These are phyloP conservation scores for Synanthedon vespiformis DNA, from an alignment of 2,888 invertebrate genomes.

Conservation along the genomic window DNA sequence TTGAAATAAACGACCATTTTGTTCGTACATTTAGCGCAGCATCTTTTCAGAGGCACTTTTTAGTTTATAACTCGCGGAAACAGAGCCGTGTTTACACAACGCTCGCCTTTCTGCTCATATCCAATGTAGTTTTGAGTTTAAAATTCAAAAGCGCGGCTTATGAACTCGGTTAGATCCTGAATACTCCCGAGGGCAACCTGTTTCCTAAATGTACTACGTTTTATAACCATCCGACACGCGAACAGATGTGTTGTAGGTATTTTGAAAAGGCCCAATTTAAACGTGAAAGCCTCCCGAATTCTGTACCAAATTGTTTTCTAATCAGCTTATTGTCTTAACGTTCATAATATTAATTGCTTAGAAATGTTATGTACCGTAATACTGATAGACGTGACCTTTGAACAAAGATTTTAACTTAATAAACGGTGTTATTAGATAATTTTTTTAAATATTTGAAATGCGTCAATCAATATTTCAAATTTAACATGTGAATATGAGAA, in stretches of 20 bases:
- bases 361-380: neutral
- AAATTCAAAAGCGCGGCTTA: conserved; percentile 55
- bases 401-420: neutral
- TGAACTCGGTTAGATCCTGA: conserved; percentile 48
- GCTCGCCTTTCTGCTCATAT: conserved; percentile 50
- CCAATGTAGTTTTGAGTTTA: conserved; percentile 54
- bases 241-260: neutral
- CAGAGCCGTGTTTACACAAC: conserved; percentile 42
- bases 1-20: conserved; percentile 23
- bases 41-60: conserved; percentile 39
- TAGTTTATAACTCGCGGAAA: conserved; percentile 37
- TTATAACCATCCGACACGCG: conserved; percentile 10
- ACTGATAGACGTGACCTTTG: neutral
- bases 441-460: too few species aligned
- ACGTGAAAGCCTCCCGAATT: neutral
- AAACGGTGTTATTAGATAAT: too few species aligned
- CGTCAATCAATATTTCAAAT: too few species aligned
- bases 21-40: conserved; percentile 27
- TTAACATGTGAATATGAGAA: too few species aligned
- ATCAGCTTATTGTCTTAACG: neutral
- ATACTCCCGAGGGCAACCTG: conserved; percentile 29
- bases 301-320: neutral
- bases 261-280: neutral
- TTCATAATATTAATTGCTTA: neutral
- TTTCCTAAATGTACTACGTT: conserved; percentile 42